phyloP scores from a whole-genome alignment of 2,113 vertebrate genomes.

The Struthio camelus region DNA sequence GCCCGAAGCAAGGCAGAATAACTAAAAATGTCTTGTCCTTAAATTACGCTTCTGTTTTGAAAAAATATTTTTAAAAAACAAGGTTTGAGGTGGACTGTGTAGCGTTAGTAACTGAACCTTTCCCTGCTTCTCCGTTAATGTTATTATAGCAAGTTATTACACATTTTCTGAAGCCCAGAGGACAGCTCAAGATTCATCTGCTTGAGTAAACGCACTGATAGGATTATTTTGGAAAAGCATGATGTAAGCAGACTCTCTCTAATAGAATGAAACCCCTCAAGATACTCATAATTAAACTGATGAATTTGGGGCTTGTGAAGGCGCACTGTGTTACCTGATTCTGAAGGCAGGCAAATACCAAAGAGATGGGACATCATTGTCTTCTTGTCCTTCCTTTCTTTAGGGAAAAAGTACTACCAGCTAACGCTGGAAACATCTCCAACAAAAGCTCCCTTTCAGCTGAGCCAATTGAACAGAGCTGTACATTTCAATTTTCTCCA shows the following conservation, averaged over 20 bases:
- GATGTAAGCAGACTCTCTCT: neutral
- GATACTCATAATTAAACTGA: neutral
- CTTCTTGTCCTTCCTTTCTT: constrained; percentile 6
- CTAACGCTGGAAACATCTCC: neutral
- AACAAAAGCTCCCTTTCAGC: neutral
- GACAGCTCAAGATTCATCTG: neutral
- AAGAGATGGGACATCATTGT: neutral
- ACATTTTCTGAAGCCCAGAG: constrained; percentile 39
- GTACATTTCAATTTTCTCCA: neutral
- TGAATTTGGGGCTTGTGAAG: neutral
- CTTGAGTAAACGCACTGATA: neutral
- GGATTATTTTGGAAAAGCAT: neutral
- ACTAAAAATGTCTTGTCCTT: constrained; percentile 35
- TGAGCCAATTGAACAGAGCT: neutral
- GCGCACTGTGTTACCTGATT: constrained; percentile 1
- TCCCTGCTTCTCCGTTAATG: neutral
- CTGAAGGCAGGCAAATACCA: neutral
- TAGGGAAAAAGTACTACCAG: neutral
- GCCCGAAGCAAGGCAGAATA: constrained; percentile 74
- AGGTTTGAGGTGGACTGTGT: neutral
- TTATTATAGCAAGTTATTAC: constrained; percentile 33
- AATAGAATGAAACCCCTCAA: neutral
- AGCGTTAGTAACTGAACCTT: constrained; percentile 5
- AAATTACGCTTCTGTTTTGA: constrained; percentile 4
- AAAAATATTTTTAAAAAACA: neutral